A percentile compares a stretch with the other conserved stretches of the same genome.
Conservation (phyloP, 1,140 invertebrate genomes). For the Papilio aristodemus region DNA sequence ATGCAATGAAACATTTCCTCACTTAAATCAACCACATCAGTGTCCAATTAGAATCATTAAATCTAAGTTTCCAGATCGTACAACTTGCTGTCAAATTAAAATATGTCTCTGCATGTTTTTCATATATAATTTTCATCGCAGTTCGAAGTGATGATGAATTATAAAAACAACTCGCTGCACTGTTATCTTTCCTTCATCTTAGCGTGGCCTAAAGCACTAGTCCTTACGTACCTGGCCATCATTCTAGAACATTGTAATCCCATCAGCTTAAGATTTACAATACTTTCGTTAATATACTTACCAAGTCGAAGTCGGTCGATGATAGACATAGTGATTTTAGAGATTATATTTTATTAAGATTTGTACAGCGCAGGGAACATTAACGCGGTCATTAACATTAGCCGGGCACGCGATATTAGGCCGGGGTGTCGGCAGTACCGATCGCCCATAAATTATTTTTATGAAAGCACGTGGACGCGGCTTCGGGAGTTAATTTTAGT, state of each 20-base stretch:
- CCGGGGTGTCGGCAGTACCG: slow-evolving; percentile 25
- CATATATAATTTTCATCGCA: no score
- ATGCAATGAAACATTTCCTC: not conserved
- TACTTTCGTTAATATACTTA: not conserved
- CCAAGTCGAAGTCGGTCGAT: not conserved
- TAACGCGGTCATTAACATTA: slow-evolving; percentile 26
- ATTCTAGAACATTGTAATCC: no score
- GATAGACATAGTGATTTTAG: not conserved
- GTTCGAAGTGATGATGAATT: no score
- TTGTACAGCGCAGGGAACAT: slow-evolving; percentile 27
- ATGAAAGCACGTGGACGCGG: slow-evolving; percentile 34
- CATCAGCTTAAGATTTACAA: no score
- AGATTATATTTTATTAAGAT: slow-evolving; percentile 16
- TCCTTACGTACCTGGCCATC: no score
- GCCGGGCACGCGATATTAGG: slow-evolving; percentile 33
- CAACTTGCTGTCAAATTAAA: no score
- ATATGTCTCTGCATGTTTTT: no score
- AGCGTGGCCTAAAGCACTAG: no score
- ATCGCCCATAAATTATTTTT: slow-evolving; percentile 39
- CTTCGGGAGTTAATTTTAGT: slow-evolving; percentile 32
- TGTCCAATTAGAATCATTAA: not conserved
- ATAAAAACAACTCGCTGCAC: no score
- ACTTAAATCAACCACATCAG: not conserved
- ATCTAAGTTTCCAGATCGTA: no score
- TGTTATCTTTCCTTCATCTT: no score